Evolutionary conservation across 1,140 invertebrate species (phyloP), one percentile per base, ranked within the genome.

Genomic region (Drosophila oshimai): DNA sequence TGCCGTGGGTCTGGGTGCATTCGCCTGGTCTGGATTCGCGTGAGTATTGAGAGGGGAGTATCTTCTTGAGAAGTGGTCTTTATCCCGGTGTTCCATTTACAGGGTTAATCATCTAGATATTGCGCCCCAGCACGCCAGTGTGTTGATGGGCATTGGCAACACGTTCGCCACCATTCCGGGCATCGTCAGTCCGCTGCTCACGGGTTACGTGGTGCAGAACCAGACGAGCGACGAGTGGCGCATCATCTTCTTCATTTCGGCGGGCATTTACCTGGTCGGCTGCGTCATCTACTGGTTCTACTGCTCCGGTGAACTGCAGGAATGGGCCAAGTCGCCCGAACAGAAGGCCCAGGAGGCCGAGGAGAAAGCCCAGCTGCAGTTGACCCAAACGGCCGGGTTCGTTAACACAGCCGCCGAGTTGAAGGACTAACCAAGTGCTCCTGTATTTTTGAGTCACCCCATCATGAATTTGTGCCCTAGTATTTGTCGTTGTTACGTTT

Each of bases 21-120:
- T 98, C 89, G 95, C 96, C 5, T 97, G 96, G 95, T 95, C 96
- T 10, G 97, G 96, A 42, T 97, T 96, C 89, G 95, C 95, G 95
- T 96, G 92, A 90, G 77, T 90, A n/a, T 10, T 13, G 5, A 3
- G 1, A 2, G 2, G 20, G 9, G 15, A 0, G 9, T 12, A 34
- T 31, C 20, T n/a, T 10, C 4, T 0, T 7, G 12, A 64, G 31
- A 20, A 50, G n/a, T 47, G 20, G 12, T 17, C 12, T 9, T 15
- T 4, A 45, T 36, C n/a, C n/a, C n/a, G n/a, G n/a, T 34, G 13
- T 29, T 39, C 46, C 26, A 18, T 24, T 18, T 71, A 39, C 89
- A 96, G 95, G 89, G 96, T 97, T 3, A 97, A 98, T 91, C 96
- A 96, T 86, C 90, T 98, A 83, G 96, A 98, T 89, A 95, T 98